Evolutionary conservation across 2,888 invertebrate genomes (phyloP).

Genomic region (Ophion obscuratus): DNA sequence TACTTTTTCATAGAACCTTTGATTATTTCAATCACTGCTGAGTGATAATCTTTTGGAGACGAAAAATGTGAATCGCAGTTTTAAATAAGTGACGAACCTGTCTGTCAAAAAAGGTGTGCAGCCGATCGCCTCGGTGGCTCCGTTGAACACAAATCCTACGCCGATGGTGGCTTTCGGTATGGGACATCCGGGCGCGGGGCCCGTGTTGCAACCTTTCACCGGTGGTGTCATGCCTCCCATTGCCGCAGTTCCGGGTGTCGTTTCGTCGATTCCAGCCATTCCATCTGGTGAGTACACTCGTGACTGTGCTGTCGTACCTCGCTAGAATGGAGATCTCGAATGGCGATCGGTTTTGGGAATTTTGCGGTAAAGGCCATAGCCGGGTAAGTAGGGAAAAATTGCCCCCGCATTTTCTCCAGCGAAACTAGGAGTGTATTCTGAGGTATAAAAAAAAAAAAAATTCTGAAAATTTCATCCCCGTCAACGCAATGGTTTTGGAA

Average conservation of each 20-base stretch:
- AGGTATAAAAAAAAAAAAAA: too few relatives aligned
- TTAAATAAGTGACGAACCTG: conserved; percentile 1
- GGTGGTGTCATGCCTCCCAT: conserved; percentile 73
- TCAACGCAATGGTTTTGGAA: too few relatives aligned
- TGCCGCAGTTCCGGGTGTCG: conserved; percentile 71
- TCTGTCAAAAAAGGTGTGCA: conserved; percentile 73
- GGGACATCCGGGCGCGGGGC: conserved; percentile 72
- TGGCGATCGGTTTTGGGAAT: neutral
- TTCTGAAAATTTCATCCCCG: too few relatives aligned
- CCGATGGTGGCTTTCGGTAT: conserved; percentile 81
- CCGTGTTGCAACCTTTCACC: conserved; percentile 77
- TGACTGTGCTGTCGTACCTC: neutral
- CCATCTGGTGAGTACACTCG: conserved; percentile 70
- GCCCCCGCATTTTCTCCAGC: too few relatives aligned
- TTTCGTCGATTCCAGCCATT: conserved; percentile 73
- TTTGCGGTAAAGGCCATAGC: too few relatives aligned
- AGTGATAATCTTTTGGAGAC: neutral
- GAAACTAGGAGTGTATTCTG: too few relatives aligned
- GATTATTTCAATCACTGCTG: neutral
- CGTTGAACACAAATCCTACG: conserved; percentile 79
- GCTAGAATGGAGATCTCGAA: neutral
- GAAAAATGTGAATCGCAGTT: neutral
- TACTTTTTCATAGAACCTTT: neutral
- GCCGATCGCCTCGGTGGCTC: conserved; percentile 78
- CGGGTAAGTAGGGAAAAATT: too few relatives aligned